Percentiles rank a stretch among this genome's conserved stretches.
Evolutionary conservation across 2,113 vertebrate species (phyloP).

Genomic region (Cheirogaleus medius): DNA sequence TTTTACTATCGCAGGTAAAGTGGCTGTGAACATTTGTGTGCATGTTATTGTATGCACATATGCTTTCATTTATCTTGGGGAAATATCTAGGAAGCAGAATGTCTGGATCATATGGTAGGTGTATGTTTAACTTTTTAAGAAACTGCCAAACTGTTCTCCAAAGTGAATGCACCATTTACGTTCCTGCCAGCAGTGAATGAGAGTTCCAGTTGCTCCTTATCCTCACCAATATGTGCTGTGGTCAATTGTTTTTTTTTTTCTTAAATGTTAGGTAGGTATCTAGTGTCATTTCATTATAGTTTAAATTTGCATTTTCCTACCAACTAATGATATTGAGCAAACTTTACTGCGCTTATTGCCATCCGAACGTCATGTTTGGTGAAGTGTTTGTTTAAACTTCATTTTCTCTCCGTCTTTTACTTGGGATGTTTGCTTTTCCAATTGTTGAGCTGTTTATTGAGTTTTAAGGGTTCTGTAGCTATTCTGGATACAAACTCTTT

Average conservation of each 20-base stretch:
- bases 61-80: background rate
- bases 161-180: too few relatives aligned
- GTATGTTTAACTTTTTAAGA: background rate
- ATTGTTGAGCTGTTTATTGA: background rate
- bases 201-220: background rate
- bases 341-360: background rate
- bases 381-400: background rate
- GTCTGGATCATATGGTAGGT: too few relatives aligned
- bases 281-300: background rate
- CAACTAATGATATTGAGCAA: background rate
- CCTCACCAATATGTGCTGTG: too few relatives aligned
- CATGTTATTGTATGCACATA: fast-evolving
- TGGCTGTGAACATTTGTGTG: too few relatives aligned
- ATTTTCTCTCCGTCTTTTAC: background rate
- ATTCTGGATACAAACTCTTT: background rate
- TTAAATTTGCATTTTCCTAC: background rate
- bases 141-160: background rate
- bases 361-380: background rate
- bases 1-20: background rate
- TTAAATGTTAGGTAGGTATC: background rate
- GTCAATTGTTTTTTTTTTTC: background rate
- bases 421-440: background rate
- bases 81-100: background rate
- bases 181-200: background rate
- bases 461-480: background rate